Evolutionary conservation across 2,797 vertebrate genomes (phyloP).

Genomic region (Microctenopoma steveboyesi): DNA sequence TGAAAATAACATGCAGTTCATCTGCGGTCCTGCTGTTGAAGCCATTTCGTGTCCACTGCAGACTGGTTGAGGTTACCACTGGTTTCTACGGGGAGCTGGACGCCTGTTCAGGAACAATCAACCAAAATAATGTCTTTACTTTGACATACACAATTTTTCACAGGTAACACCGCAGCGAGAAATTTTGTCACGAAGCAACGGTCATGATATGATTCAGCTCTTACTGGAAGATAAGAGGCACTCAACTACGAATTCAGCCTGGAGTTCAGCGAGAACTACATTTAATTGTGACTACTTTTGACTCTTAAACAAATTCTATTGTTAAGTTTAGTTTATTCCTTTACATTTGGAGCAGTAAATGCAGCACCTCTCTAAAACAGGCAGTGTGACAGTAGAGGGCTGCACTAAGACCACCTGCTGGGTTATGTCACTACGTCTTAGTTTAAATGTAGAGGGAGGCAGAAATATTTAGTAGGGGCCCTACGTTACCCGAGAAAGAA

Average conservation of each 20-base stretch:
- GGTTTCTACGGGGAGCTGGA: constrained; percentile 81
- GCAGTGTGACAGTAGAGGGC: constrained; percentile 5
- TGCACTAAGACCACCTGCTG: constrained; percentile 39
- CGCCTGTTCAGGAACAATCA: constrained; percentile 85
- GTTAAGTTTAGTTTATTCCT: neutral
- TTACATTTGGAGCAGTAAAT: constrained; percentile 5
- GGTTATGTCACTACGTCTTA: constrained; percentile 15
- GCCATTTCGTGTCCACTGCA: constrained; percentile 31
- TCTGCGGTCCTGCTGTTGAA: constrained; percentile 30
- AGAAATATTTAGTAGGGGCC: neutral
- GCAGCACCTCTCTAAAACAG: neutral
- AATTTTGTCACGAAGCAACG: neutral
- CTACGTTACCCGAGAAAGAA: constrained; percentile 29
- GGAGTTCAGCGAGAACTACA: neutral
- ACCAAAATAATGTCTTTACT: constrained; percentile 63
- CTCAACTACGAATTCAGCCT: neutral
- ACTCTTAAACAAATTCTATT: too few species aligned
- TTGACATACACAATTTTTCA: constrained; percentile 22
- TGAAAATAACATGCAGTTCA: constrained; percentile 20
- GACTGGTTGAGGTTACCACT: constrained; percentile 73
- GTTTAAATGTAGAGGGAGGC: constrained; percentile 21
- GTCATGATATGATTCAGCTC: neutral
- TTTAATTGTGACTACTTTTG: neutral
- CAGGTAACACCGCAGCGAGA: constrained; percentile 9
- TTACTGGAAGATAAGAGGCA: neutral